These are phyloP conservation scores for Thalassoma bifasciatum DNA, from an alignment of 2,113 vertebrate species.

Conservation along the genomic window DNA sequence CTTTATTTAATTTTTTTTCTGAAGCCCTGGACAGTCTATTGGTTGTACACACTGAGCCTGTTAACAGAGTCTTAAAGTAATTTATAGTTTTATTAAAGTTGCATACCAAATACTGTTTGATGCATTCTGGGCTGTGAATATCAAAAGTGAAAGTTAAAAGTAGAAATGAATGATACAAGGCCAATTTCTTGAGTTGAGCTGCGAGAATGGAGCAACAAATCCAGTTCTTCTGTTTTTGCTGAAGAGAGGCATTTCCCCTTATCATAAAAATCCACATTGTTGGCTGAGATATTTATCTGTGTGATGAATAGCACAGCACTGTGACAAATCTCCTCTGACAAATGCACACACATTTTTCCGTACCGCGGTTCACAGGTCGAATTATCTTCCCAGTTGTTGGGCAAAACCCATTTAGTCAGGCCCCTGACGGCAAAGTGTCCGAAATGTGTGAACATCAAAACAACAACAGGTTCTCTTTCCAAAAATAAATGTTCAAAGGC, in stretches of 20 bases:
- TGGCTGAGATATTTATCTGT: slow-evolving; percentile 28
- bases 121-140: background rate
- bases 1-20: too few relatives aligned
- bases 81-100: background rate
- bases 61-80: too few relatives aligned
- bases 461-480: background rate
- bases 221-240: background rate
- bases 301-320: slow-evolving; percentile 15
- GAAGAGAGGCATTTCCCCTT: background rate
- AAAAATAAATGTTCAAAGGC: background rate
- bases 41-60: too few relatives aligned
- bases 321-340: slow-evolving; percentile 21
- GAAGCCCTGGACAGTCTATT: too few relatives aligned
- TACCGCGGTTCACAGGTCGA: background rate
- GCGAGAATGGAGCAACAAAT: background rate
- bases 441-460: slow-evolving; percentile 5
- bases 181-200: background rate
- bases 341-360: background rate
- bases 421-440: background rate
- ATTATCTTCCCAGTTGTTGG: background rate
- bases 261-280: slow-evolving; percentile 24
- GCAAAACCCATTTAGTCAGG: slow-evolving; percentile 6
- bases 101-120: background rate
- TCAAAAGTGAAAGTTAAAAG: background rate
- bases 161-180: background rate